A percentile compares a stretch with the other conserved stretches of the same genome.
Conservation (phyloP, 2,113 vertebrate genomes). For the Heteronetta atricapilla region DNA sequence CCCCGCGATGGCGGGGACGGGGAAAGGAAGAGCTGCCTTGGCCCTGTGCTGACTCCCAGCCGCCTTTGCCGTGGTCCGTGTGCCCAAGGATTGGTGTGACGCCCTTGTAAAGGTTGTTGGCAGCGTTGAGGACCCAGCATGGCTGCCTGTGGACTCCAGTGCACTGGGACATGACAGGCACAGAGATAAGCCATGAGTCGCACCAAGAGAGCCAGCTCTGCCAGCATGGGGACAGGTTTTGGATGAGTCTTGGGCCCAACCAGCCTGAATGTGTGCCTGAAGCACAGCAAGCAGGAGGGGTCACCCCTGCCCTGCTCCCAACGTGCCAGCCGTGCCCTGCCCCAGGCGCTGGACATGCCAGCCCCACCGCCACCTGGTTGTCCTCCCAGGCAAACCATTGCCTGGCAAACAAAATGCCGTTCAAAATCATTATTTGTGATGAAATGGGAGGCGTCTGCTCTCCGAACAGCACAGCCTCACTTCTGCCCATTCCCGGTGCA, state of each 20-base stretch:
- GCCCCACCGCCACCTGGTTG: not conserved
- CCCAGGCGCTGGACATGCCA: not conserved
- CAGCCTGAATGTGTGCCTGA: not conserved
- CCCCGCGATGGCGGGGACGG: accelerated
- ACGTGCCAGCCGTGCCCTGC: not conserved
- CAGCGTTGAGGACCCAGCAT: accelerated
- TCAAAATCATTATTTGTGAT: constrained; percentile 8
- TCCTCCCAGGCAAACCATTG: not conserved
- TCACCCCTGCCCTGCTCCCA: not conserved
- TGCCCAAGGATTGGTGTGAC: accelerated
- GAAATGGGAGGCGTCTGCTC: not conserved
- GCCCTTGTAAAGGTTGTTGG: accelerated
- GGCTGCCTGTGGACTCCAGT: not conserved
- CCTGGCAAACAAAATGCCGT: constrained; percentile 19
- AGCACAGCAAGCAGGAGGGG: not conserved
- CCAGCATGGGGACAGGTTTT: not conserved
- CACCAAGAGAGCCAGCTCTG: not conserved
- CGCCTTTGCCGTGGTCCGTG: not conserved
- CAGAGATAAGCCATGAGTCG: not conserved
- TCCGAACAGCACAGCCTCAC: not conserved
- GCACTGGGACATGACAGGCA: not conserved
- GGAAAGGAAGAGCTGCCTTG: not conserved
- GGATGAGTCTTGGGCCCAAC: not conserved
- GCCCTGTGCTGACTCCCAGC: accelerated
- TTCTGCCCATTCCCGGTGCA: not conserved